Conservation (phyloP, 2,113 vertebrate species). For the Nyctereutes procyonoides region DNA sequence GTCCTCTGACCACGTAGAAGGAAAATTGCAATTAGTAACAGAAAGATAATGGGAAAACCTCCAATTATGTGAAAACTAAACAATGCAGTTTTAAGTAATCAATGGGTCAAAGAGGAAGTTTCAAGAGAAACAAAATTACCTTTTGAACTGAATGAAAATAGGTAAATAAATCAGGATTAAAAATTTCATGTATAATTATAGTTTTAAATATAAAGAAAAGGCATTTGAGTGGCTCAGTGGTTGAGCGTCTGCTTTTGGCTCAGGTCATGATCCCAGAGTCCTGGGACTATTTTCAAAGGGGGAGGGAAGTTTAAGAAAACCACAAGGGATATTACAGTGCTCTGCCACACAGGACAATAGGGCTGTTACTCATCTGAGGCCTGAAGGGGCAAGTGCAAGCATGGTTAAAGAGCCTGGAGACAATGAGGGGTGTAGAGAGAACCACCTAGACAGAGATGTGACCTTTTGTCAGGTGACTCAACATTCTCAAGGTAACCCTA, state of each 20-base stretch:
- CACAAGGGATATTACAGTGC: background rate
- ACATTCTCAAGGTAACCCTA: background rate
- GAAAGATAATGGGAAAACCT: background rate
- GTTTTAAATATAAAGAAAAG: background rate
- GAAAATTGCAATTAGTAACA: background rate
- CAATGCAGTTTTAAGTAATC: background rate
- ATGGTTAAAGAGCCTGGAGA: background rate
- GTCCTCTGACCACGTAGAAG: background rate
- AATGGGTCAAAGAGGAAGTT: background rate
- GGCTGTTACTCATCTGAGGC: background rate
- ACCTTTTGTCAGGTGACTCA: background rate
- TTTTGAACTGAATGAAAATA: background rate
- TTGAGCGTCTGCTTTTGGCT: too few relatives aligned
- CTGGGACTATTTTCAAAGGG: background rate
- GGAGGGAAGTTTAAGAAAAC: background rate
- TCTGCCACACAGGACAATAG: background rate
- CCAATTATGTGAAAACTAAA: background rate
- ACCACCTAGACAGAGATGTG: background rate
- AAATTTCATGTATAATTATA: background rate
- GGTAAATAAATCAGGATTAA: background rate
- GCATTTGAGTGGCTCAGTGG: background rate
- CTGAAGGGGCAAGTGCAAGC: too few relatives aligned
- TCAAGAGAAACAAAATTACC: background rate
- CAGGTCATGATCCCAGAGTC: too few relatives aligned
- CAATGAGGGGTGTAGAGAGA: background rate